Percentiles rank a stretch among this genome's conserved stretches.
Conservation (phyloP, 2,888 invertebrate species). For the Ophonus ardosiacus region DNA sequence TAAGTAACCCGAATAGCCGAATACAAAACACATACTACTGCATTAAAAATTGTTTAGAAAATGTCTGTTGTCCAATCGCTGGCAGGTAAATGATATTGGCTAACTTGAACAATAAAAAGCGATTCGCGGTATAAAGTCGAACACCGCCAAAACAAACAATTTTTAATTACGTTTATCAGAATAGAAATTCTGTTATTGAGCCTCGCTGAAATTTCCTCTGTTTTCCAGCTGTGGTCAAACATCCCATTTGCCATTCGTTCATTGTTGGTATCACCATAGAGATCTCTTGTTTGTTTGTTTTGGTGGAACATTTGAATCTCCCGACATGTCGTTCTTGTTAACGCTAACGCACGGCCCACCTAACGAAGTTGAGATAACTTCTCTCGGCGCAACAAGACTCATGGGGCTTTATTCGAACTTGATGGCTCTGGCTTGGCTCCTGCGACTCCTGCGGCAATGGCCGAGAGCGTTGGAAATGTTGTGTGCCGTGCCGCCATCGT, state of each 20-base stretch:
- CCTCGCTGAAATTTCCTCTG: background rate
- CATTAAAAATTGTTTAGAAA: background rate
- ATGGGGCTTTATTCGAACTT: conserved; percentile 55
- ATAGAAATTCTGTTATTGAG: background rate
- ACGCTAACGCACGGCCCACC: conserved; percentile 24
- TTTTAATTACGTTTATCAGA: background rate
- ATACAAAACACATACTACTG: too few species aligned
- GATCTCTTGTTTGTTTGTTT: conserved; percentile 12
- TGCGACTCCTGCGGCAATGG: conserved; percentile 13
- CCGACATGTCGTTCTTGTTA: conserved; percentile 13
- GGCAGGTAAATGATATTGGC: too few species aligned
- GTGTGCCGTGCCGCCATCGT: conserved; percentile 7
- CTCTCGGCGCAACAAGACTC: conserved; percentile 48
- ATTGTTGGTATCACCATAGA: background rate
- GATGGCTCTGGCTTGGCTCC: conserved; percentile 33
- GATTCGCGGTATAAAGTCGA: background rate
- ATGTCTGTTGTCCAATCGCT: too few species aligned
- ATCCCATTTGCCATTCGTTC: conserved; percentile 8
- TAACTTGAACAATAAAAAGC: too few species aligned
- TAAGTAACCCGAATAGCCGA: too few species aligned
- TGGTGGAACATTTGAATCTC: background rate
- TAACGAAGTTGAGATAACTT: conserved; percentile 43
- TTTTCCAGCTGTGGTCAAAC: background rate
- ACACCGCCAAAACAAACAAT: background rate
- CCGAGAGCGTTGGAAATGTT: background rate